Percentiles rank a stretch among this genome's conserved stretches.
These are phyloP conservation scores for Myiagra hebetior DNA, from an alignment of 2,113 vertebrate species.

Conservation along the genomic window DNA sequence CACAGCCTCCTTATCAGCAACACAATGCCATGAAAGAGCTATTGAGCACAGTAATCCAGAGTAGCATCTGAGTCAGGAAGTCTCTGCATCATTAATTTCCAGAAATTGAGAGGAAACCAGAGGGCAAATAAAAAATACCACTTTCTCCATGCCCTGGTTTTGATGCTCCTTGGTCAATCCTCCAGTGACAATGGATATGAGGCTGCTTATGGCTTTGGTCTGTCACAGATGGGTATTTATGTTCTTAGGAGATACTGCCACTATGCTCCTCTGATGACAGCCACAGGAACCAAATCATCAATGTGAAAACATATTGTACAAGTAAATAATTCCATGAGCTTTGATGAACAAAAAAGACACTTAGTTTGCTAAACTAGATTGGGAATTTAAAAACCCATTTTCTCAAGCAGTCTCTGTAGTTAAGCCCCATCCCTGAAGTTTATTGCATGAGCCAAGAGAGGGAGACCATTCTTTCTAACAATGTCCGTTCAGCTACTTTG, in stretches of 20 bases:
- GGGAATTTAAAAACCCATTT: background rate
- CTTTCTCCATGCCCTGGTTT: background rate
- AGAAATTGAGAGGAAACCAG: background rate
- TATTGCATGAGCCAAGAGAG: constrained; percentile 19
- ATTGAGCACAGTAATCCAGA: background rate
- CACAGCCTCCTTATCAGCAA: background rate
- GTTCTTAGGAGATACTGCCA: background rate
- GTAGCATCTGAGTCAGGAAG: background rate
- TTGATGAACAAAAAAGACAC: background rate
- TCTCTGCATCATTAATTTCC: background rate
- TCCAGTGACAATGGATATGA: background rate
- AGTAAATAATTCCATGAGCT: background rate
- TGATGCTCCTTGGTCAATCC: background rate
- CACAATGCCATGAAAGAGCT: background rate
- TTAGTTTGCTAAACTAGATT: background rate
- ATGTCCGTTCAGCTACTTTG: constrained; percentile 61
- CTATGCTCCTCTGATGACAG: background rate
- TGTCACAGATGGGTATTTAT: background rate
- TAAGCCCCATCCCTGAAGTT: constrained; percentile 16
- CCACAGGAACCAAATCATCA: background rate
- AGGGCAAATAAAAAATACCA: background rate
- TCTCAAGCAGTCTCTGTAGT: constrained; percentile 23
- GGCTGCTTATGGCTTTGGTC: background rate
- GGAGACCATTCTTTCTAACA: constrained; percentile 59
- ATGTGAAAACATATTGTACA: background rate